Evolutionary conservation across 1,140 invertebrate species (phyloP).

Genomic region (Orchestia grillus): DNA sequence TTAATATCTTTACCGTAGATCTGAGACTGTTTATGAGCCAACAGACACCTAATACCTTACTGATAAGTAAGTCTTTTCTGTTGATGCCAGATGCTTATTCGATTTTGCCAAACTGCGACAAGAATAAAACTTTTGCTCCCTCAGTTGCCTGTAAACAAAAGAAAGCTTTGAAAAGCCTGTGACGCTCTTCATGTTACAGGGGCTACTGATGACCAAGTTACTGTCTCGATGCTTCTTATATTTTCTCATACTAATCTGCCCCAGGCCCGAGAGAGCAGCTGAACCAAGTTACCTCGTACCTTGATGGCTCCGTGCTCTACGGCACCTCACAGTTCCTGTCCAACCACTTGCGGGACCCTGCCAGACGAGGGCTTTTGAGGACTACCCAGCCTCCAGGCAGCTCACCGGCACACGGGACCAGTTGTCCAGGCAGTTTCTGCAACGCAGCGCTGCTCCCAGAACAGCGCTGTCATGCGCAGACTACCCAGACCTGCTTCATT

Average conservation of each 20-base stretch:
- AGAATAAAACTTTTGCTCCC: no score
- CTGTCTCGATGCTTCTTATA: not conserved
- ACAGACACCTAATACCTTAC: no score
- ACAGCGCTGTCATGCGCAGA: slow-evolving; percentile 38
- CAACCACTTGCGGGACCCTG: slow-evolving; percentile 74
- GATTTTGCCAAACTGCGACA: no score
- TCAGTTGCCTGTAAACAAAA: no score
- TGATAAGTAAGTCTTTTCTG: no score
- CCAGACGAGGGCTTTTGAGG: slow-evolving; percentile 71
- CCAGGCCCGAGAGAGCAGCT: slow-evolving; percentile 79
- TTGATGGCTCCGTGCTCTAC: slow-evolving; percentile 89
- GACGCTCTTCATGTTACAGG: no score
- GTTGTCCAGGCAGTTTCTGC: not conserved
- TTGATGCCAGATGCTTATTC: no score
- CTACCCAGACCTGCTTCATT: slow-evolving; percentile 13
- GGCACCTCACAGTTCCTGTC: slow-evolving; percentile 75
- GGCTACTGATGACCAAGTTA: no score
- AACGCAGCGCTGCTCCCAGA: slow-evolving; percentile 37
- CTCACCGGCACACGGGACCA: slow-evolving; percentile 71
- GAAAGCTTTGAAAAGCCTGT: no score
- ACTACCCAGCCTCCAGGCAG: slow-evolving; percentile 74
- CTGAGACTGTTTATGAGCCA: no score
- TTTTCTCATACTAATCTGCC: not conserved
- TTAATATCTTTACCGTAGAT: no score
- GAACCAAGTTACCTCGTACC: slow-evolving; percentile 87